These are phyloP conservation scores for Hystrix cristata DNA, from an alignment of 2,113 vertebrate genomes.

Conservation along the genomic window DNA sequence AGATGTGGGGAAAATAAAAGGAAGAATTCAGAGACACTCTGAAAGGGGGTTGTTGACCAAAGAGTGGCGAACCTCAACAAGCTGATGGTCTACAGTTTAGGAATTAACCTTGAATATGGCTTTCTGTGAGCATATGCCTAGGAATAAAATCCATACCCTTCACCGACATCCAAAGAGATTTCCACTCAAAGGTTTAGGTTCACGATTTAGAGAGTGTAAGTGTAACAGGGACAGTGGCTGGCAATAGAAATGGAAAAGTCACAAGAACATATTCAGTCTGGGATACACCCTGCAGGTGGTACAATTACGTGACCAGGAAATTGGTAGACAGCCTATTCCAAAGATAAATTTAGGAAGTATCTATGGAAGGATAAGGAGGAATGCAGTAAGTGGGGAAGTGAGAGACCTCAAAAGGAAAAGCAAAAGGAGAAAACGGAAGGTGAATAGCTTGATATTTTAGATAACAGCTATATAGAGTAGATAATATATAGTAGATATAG, in stretches of 20 bases:
- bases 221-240: background rate
- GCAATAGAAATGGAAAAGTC: background rate
- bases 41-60: background rate
- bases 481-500: background rate
- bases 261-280: background rate
- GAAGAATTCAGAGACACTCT: background rate
- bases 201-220: background rate
- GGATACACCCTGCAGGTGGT: background rate
- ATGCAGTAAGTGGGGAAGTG: background rate
- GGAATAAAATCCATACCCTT: slow-evolving; percentile 42
- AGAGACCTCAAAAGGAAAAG: background rate
- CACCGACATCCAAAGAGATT: background rate
- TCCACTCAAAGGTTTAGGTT: slow-evolving; percentile 3
- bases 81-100: background rate
- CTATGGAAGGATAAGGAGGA: background rate
- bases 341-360: slow-evolving; percentile 28
- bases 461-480: background rate
- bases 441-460: background rate
- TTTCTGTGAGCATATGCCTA: background rate
- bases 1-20: background rate
- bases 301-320: background rate
- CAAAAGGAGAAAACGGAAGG: background rate
- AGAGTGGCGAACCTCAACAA: background rate
- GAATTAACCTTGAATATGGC: background rate
- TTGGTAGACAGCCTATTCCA: background rate